A percentile compares a stretch with the other conserved stretches of the same genome.
These are phyloP conservation scores for Mesocricetus auratus DNA, from an alignment of 2,113 vertebrate genomes.

Conservation along the genomic window DNA sequence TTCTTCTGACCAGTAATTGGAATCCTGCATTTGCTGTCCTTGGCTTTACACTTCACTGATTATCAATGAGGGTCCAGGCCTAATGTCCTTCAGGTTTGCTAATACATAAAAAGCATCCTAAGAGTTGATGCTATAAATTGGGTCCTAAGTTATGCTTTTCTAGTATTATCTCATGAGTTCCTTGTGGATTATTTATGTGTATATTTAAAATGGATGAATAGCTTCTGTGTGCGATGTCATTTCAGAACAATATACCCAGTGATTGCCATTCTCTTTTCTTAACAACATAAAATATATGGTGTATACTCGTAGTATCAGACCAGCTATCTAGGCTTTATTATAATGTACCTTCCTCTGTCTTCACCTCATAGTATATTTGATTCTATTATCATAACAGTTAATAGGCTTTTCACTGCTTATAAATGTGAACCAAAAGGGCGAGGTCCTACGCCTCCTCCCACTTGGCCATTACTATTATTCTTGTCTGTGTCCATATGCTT, in stretches of 20 bases:
- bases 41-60: background rate
- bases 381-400: background rate
- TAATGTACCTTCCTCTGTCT: background rate
- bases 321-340: background rate
- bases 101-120: background rate
- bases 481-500: background rate
- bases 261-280: background rate
- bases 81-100: background rate
- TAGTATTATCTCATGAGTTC: background rate
- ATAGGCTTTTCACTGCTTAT: background rate
- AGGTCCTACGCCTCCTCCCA: too few relatives aligned
- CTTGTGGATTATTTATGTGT: background rate
- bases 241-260: background rate
- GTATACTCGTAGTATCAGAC: too few relatives aligned
- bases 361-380: background rate
- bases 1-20: background rate
- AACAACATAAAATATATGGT: too few relatives aligned
- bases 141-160: background rate
- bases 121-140: background rate
- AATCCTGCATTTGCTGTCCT: background rate
- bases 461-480: accelerated
- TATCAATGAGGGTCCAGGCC: background rate
- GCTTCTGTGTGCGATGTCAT: background rate
- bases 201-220: background rate
- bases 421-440: background rate